Evolutionary conservation across 2,797 vertebrate species (phyloP).

Genomic region (Pangasius sanitwongsei): DNA sequence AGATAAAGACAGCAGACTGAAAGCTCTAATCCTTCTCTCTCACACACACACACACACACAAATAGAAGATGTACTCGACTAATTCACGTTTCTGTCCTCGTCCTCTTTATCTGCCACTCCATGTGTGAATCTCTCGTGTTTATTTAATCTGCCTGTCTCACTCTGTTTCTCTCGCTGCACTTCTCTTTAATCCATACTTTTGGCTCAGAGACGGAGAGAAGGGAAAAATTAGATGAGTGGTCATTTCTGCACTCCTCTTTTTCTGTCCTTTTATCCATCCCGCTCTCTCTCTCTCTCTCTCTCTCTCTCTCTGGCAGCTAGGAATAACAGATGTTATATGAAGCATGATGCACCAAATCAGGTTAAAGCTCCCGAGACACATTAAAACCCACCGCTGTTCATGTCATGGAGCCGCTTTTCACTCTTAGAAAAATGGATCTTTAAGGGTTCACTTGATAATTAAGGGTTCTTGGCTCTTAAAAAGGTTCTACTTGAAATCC

Average conservation of each 20-base stretch:
- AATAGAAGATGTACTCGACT: background rate
- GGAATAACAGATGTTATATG: slow-evolving; percentile 9
- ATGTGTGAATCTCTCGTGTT: background rate
- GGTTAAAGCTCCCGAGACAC: background rate
- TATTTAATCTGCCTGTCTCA: background rate
- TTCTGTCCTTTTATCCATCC: background rate
- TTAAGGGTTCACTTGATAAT: background rate
- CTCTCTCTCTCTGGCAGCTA: background rate
- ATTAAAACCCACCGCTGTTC: background rate
- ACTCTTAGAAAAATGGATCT: background rate
- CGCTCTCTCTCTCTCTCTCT: background rate
- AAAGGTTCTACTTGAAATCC: background rate
- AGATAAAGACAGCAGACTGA: background rate
- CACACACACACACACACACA: background rate
- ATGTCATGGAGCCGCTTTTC: background rate
- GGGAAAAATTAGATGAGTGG: background rate
- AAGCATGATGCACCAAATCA: slow-evolving; percentile 7
- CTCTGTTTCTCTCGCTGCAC: background rate
- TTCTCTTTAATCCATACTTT: slow-evolving; percentile 5
- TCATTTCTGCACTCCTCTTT: background rate
- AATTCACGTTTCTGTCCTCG: background rate
- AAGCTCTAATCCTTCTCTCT: background rate
- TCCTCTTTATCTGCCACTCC: background rate
- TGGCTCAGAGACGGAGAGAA: background rate
- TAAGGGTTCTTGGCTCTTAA: background rate